Conservation (phyloP, 23 tunicate species). For the Halocynthia roretzi region DNA sequence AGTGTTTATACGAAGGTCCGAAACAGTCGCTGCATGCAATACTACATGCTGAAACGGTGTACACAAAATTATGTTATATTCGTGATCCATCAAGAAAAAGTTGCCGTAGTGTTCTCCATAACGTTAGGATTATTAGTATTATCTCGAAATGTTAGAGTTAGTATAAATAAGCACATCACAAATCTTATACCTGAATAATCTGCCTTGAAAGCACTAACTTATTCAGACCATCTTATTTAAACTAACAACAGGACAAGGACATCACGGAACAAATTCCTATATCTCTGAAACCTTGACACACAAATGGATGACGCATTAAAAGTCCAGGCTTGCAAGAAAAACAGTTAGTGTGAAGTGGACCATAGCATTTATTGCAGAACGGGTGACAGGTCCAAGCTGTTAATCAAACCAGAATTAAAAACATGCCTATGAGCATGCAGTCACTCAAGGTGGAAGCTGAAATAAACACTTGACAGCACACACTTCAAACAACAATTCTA, state of each 20-base stretch:
- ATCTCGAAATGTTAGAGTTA: no score
- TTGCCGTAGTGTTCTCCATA: no score
- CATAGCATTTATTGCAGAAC: conserved; percentile 68
- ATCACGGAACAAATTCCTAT: no score
- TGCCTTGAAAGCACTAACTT: background rate
- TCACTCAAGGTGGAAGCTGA: no score
- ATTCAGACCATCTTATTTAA: background rate
- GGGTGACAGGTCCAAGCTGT: conserved; percentile 85
- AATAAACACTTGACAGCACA: no score
- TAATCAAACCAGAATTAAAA: conserved; percentile 11
- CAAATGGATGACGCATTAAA: conserved; percentile 79
- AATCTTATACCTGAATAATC: background rate
- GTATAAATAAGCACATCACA: background rate
- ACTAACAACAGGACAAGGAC: background rate
- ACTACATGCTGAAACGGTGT: conserved; percentile 47
- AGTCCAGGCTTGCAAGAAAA: conserved; percentile 65
- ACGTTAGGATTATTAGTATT: no score
- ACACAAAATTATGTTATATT: background rate
- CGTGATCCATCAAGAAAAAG: no score
- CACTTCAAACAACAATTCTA: no score
- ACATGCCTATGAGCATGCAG: no score
- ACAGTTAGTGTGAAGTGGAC: conserved; percentile 76
- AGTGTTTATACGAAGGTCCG: conserved; percentile 64
- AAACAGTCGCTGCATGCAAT: conserved; percentile 53
- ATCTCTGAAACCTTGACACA: conserved; percentile 68